A percentile compares a stretch with the other conserved stretches of the same genome.
phyloP scores from a whole-genome alignment of 2,113 vertebrate genomes.

The Vanacampus margaritifer region DNA sequence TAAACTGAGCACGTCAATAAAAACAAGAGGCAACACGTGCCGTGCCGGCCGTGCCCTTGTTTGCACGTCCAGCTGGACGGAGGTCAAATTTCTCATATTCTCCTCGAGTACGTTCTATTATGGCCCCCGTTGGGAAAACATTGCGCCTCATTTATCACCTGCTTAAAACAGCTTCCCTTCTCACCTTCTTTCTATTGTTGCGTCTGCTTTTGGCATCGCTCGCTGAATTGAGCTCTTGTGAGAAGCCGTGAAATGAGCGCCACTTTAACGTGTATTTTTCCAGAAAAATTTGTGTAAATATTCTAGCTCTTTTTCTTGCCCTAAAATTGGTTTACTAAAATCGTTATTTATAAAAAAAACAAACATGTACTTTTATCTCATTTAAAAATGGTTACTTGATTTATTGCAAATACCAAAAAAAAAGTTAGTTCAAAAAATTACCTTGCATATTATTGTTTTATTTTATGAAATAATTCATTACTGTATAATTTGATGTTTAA shows the following conservation, averaged over 20 bases:
- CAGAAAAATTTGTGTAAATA: no score
- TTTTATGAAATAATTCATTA: no score
- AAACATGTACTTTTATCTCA: no score
- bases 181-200: neutral
- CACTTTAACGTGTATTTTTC: neutral
- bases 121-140: neutral
- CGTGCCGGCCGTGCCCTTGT: conserved; percentile 2
- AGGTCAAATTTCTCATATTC: conserved; percentile 5
- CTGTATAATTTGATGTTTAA: no score
- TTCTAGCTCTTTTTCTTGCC: no score
- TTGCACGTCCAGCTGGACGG: neutral
- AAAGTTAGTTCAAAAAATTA: no score
- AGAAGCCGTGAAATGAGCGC: no score
- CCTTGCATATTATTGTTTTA: no score
- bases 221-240: neutral
- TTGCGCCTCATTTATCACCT: conserved; percentile 1
- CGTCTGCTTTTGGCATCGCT: neutral
- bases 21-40: neutral
- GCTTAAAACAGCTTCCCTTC: neutral
- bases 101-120: neutral
- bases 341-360: no score
- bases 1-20: neutral
- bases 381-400: no score
- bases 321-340: no score
- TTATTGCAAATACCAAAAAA: no score